These are phyloP conservation scores for Callitettix versicolor DNA, from an alignment of 1,140 invertebrate species.

Conservation along the genomic window DNA sequence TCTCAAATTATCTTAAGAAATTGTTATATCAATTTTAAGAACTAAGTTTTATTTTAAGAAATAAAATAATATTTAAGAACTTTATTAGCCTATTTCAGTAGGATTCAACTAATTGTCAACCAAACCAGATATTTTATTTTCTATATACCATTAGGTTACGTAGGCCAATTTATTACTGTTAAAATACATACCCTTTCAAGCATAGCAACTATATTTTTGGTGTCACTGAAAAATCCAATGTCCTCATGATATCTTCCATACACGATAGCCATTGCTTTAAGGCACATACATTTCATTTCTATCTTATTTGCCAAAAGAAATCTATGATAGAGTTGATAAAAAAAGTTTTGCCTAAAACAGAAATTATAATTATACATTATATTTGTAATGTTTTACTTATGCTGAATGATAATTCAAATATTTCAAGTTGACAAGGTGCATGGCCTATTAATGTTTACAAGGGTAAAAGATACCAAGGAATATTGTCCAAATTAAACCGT, in stretches of 20 bases:
- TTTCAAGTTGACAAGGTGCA: no score
- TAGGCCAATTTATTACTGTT: no score
- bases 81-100: no score
- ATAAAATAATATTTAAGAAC: no score
- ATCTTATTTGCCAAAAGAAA: constrained; percentile 85
- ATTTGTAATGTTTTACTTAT: no score
- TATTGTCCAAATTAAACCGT: no score
- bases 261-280: constrained; percentile 96
- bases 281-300: constrained; percentile 90
- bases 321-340: constrained; percentile 96
- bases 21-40: no score
- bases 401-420: no score
- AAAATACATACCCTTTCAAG: constrained; percentile 66
- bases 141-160: no score
- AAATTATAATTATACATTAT: neutral
- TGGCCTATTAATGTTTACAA: neutral
- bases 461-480: neutral
- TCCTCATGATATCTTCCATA: constrained; percentile 92
- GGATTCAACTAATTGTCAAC: neutral
- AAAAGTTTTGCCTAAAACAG: constrained; percentile 79
- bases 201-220: constrained; percentile 92
- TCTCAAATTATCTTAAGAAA: no score
- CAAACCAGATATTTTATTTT: neutral
- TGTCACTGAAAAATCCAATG: constrained; percentile 95
- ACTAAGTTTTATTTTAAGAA: no score